Evolutionary conservation across 2,888 invertebrate genomes (phyloP), one percentile per base, ranked within the genome.

Genomic region (Pachymerium ferrugineum): DNA sequence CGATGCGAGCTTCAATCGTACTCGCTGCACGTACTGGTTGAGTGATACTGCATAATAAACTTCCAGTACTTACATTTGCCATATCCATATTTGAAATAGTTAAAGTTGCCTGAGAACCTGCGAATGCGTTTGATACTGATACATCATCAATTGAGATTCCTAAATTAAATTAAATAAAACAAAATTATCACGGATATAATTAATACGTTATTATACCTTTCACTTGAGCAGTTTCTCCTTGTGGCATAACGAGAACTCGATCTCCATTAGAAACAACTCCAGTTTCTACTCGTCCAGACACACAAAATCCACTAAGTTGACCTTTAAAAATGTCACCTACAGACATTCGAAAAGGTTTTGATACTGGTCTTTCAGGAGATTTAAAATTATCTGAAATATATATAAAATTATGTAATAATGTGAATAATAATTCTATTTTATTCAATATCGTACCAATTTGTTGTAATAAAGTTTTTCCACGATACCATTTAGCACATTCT

Each of bases 321-420:
- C 94, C 92, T 86, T 97, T 98, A 82, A 90, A 97, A 76, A 98
- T 90, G 85, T 99, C 99, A 81, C 92, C 92, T 0, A 99, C 88
- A n/a, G 93, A 92, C 84, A 96, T 87, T 25, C 99, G 87, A 74
- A 98, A 88, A 0, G 98, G 94, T 81, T 93, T 94, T 16, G 90
- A 87, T 4, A 97, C 88, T 10, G 92, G 90, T 73, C 97, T 87
- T 78, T 91, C 90, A 0, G 97, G 96, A 54, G 92, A 89, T 82
- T 90, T 89, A 78, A 97, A 93, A 78, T 88, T 88, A 81, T 95
- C 92, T 87, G 78, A 72, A 75, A 67, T 25, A 16, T 67, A 16
- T 16, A 67, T 16, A 71, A 71, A 71, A 33, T 71, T 70, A 25
- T 31, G 0, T n/a, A 25, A n/a, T n/a, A 33, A 8, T 10, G 12